These are phyloP conservation scores for Ophioderma brevispina DNA, from an alignment of 35 echinoderm and acorn worm species.

Conservation along the genomic window DNA sequence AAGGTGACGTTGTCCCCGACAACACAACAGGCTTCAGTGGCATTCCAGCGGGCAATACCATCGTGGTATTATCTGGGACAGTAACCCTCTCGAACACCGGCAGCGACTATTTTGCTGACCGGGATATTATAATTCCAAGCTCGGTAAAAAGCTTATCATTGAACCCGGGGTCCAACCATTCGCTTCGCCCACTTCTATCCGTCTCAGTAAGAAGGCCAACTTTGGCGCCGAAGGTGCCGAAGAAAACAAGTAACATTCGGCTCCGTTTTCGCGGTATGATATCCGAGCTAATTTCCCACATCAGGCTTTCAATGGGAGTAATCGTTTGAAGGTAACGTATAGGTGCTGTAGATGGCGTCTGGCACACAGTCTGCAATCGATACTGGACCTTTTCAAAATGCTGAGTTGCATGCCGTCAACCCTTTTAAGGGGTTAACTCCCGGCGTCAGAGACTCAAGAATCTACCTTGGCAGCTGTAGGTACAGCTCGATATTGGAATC, in stretches of 20 bases:
- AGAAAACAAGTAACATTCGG: neutral
- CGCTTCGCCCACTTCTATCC: neutral
- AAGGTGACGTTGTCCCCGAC: neutral
- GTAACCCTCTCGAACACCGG: neutral
- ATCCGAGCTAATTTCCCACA: neutral
- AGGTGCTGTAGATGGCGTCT: conserved; percentile 41
- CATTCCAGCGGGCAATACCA: neutral
- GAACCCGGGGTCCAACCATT: neutral
- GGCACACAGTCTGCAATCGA: conserved; percentile 53
- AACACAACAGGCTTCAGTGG: neutral
- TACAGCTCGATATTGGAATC: neutral
- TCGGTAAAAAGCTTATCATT: neutral
- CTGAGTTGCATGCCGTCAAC: conserved; percentile 46
- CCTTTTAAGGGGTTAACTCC: conserved; percentile 36
- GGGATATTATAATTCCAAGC: neutral
- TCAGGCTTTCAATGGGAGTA: neutral
- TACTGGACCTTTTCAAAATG: conserved; percentile 22
- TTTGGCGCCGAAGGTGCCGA: neutral
- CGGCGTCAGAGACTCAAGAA: neutral
- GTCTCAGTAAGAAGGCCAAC: neutral
- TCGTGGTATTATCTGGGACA: neutral
- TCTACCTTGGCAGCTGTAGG: conserved; percentile 7
- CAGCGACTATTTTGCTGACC: neutral
- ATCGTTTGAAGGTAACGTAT: conserved; percentile 10
- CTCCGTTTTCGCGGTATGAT: neutral